These are phyloP conservation scores for Scaptomyza pallida DNA, from an alignment of 1,140 invertebrate genomes.

Conservation along the genomic window DNA sequence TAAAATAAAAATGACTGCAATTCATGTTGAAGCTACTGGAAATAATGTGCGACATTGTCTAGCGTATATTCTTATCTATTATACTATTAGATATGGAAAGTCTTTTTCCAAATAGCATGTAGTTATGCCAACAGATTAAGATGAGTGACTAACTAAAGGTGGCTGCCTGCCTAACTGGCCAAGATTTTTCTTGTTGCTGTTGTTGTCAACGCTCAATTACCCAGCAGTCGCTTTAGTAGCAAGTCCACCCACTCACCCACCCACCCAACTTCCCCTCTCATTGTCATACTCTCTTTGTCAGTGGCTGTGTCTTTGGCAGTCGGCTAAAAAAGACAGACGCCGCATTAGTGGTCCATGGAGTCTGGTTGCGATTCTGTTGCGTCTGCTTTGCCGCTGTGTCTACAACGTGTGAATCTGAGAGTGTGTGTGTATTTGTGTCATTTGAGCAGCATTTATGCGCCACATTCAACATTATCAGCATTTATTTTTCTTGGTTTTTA, in stretches of 20 bases:
- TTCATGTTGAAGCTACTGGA: neutral
- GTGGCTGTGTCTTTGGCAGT: neutral
- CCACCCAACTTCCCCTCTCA: neutral
- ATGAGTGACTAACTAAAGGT: constrained; percentile 17
- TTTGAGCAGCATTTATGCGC: constrained; percentile 60
- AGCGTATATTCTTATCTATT: constrained; percentile 4
- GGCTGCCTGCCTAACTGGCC: constrained; percentile 14
- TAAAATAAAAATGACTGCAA: neutral
- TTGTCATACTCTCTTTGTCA: neutral
- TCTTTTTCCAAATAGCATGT: constrained; percentile 11
- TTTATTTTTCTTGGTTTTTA: constrained; percentile 68
- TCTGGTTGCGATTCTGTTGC: constrained; percentile 7
- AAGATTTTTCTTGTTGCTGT: neutral
- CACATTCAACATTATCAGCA: constrained; percentile 66
- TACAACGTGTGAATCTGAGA: too few species aligned
- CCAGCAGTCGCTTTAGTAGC: constrained; percentile 10
- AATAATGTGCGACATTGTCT: neutral
- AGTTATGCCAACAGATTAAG: constrained; percentile 34
- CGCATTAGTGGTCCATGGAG: constrained; percentile 1
- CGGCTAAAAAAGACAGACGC: constrained; percentile 3
- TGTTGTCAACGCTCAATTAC: constrained; percentile 41
- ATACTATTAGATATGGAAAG: constrained; percentile 4
- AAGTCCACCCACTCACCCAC: neutral
- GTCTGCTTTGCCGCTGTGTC: constrained; percentile 13
- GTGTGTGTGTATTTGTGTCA: constrained; percentile 42